Evolutionary conservation across 1,140 invertebrate genomes (phyloP).

Genomic region (Himalopsyche phryganea): DNA sequence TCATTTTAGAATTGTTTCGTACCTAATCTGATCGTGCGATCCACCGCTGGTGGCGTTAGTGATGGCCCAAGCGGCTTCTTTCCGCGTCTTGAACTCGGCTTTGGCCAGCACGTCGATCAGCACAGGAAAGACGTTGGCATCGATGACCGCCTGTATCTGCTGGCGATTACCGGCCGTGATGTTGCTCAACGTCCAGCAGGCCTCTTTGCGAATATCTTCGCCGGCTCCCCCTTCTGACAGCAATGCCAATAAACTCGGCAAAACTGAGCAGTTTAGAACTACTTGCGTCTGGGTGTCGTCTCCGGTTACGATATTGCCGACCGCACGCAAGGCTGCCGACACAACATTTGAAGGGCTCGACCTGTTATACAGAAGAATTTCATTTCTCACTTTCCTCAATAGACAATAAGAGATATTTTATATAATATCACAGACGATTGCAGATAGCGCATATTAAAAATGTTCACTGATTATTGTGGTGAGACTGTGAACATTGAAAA

Average conservation of each 20-base stretch:
- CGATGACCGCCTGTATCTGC: slow-evolving; percentile 95
- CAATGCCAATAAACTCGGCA: slow-evolving; percentile 81
- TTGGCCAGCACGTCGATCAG: slow-evolving; percentile 87
- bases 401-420: no score
- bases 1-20: slow-evolving; percentile 32
- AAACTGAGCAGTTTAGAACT: slow-evolving; percentile 84
- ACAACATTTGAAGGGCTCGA: slow-evolving; percentile 70
- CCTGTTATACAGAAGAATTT: no score
- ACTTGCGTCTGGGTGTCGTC: slow-evolving; percentile 97
- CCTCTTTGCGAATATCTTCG: slow-evolving; percentile 91
- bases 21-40: slow-evolving; percentile 88
- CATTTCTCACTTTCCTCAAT: no score
- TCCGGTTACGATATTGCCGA: slow-evolving; percentile 97
- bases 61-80: slow-evolving; percentile 97
- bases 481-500: no score
- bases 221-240: slow-evolving; percentile 63
- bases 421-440: no score
- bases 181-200: slow-evolving; percentile 98
- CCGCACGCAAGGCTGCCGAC: slow-evolving; percentile 91
- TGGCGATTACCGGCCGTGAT: slow-evolving; percentile 94
- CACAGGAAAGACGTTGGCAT: slow-evolving; percentile 91
- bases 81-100: slow-evolving; percentile 94
- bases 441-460: no score
- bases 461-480: no score
- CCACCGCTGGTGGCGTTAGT: slow-evolving; percentile 97